Percentiles rank a stretch among this genome's conserved stretches.
These are phyloP conservation scores for Characodon lateralis DNA, from an alignment of 2,797 vertebrate genomes.

Conservation along the genomic window DNA sequence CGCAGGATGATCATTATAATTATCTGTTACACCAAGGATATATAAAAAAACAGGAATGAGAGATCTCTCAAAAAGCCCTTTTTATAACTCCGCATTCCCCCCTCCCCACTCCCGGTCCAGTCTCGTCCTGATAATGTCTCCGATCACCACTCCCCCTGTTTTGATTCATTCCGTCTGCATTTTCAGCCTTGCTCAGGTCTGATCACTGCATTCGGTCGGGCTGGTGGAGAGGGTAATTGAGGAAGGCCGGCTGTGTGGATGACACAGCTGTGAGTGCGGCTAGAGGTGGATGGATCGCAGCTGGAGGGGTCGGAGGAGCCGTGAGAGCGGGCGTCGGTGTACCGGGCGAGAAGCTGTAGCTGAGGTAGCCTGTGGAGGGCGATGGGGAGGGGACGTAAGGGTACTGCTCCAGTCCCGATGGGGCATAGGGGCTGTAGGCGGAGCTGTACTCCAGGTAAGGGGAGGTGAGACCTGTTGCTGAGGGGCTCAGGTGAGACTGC, in stretches of 20 bases:
- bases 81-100: constrained; percentile 59
- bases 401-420: constrained; percentile 88
- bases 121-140: constrained; percentile 66
- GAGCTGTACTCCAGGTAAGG: constrained; percentile 92
- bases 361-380: constrained; percentile 87
- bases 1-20: constrained; percentile 45
- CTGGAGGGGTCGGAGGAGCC: constrained; percentile 60
- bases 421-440: constrained; percentile 89
- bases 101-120: constrained; percentile 28
- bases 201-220: constrained; percentile 90
- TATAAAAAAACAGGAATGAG: constrained; percentile 48
- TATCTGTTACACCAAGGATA: constrained; percentile 54
- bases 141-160: constrained; percentile 54
- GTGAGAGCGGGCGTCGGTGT: constrained; percentile 55
- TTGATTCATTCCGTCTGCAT: constrained; percentile 23
- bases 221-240: constrained; percentile 90
- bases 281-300: constrained; percentile 61
- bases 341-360: constrained; percentile 85
- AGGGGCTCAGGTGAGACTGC: constrained; percentile 88
- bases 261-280: constrained; percentile 61
- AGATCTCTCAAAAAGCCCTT: constrained; percentile 72
- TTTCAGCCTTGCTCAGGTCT: constrained; percentile 35
- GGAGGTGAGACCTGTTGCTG: constrained; percentile 82
- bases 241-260: constrained; percentile 75
- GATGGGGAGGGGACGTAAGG: constrained; percentile 90